phyloP scores from a whole-genome alignment of 2,113 vertebrate species.

The Ctenomys sociabilis region DNA sequence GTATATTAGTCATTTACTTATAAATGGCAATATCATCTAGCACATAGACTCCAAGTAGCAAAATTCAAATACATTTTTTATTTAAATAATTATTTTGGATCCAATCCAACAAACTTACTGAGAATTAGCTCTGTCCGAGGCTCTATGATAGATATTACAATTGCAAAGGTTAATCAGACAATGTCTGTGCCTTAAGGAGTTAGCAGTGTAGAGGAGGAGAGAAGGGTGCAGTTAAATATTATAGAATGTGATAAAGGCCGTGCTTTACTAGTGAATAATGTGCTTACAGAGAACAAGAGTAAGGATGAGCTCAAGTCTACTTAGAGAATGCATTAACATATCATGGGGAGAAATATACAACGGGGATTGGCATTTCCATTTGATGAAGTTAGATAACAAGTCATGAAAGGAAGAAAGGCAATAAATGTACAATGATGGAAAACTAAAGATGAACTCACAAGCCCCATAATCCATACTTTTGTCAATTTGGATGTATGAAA shows the following conservation, averaged over 20 bases:
- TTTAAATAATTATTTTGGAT: not conserved
- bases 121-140: not conserved
- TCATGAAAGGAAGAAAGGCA: not conserved
- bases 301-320: not conserved
- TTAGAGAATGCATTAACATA: not conserved
- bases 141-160: not conserved
- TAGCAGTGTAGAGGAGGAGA: not conserved
- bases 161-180: not conserved
- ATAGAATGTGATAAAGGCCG: constrained; percentile 17
- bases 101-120: not conserved
- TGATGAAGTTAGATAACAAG: not conserved
- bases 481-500: not conserved
- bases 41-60: not conserved
- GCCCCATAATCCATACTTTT: not conserved
- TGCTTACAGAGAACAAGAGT: not conserved
- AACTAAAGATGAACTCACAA: not conserved
- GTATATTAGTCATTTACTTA: constrained; percentile 24
- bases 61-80: not conserved
- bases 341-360: not conserved
- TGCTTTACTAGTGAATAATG: not conserved
- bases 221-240: not conserved
- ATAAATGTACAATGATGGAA: not conserved
- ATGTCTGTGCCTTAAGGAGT: not conserved
- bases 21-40: not conserved
- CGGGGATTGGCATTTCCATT: not conserved